Conservation (phyloP, 2,113 vertebrate genomes). For the Nyctibius bracteatus region DNA sequence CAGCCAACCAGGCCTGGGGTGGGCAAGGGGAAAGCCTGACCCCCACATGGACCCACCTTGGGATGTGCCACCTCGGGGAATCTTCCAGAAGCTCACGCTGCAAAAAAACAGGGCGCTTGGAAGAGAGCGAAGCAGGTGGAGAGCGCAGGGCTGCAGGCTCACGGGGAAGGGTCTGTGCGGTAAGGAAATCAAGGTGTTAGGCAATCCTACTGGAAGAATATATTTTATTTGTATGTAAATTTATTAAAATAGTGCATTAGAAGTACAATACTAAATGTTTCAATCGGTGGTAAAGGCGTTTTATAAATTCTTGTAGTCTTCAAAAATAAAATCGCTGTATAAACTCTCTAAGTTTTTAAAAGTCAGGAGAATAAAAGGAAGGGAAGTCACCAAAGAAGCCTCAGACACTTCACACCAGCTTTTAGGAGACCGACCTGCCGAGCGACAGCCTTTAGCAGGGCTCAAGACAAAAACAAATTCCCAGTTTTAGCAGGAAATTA, state of each 20-base stretch:
- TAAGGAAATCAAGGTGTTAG: not conserved
- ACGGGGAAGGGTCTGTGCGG: not conserved
- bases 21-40: fast-evolving
- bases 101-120: not conserved
- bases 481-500: not conserved
- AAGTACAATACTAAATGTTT: not conserved
- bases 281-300: not conserved
- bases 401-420: not conserved
- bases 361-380: not conserved
- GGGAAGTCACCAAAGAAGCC: not conserved
- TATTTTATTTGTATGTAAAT: not conserved
- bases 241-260: not conserved
- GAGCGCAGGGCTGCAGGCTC: too few species aligned
- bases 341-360: not conserved
- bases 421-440: fast-evolving
- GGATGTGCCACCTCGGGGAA: fast-evolving
- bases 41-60: fast-evolving
- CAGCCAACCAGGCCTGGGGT: not conserved
- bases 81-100: not conserved
- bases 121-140: not conserved
- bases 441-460: not conserved
- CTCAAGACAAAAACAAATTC: not conserved
- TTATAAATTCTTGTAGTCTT: not conserved
- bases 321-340: not conserved
- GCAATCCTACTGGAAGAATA: not conserved